Base-by-base conservation (phyloP, 2,888 invertebrate species). In the Spilosoma lubricipeda region DNA sequence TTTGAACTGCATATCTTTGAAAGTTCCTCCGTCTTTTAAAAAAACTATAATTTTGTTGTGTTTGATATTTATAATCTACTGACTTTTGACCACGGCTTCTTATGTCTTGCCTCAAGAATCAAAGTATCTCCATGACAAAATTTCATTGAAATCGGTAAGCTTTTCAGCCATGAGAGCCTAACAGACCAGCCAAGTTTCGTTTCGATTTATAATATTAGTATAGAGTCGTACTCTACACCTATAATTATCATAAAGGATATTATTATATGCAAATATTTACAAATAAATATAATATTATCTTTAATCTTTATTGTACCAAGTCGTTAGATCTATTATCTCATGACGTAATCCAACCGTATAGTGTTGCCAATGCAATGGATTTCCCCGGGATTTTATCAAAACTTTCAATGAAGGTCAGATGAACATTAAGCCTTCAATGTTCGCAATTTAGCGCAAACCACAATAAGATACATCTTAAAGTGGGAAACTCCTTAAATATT, bases 361-460 rank as follows among this genome's bases (percentile, higher is more conserved):
- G 67, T 76, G 66, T 76, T 76, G 75, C 79, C 83, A 81, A 65
- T 70, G 65, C 33, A 33, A 70, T 15, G 82, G 82, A 72, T 64
- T 82, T 82, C 68, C 77, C 82, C 67, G 36, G n/a, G 33, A 70
- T 59, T 48, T 73, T 67, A 77, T 69, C 8, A 72, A 79, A 73
- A 69, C 23, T 75, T 11, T 33, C 64, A 33, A 71, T 30, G 36
- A 59, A 18, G 15, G n/a, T 45, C 42, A 30, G 9, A 42, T 59
- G 18, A 56, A 30, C 56, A 27, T 45, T 48, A 23, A 70, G 13
- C 13, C 23, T 20, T 45, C 39, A 70, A 63, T 27, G 9, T 70
- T 9, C 23, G 36, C 23, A 27, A 67, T 39, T 67, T 72, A 67
- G 59, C 27, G 7, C 23, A 23, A 56, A 56, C 13, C n/a, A 20